These are phyloP conservation scores for Wiebesia pumilae DNA, from an alignment of 1,140 invertebrate species.

Conservation along the genomic window DNA sequence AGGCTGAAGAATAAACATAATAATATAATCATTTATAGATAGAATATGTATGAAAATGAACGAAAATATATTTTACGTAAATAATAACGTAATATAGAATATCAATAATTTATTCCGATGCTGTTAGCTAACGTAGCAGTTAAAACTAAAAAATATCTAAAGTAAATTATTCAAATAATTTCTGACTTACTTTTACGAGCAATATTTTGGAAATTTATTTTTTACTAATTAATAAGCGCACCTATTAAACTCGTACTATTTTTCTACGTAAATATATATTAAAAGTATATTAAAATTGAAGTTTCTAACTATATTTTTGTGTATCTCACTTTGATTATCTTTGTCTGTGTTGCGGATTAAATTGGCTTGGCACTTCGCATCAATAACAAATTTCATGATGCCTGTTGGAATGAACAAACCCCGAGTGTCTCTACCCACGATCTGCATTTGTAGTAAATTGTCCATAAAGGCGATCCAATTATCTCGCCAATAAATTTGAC, in stretches of 20 bases:
- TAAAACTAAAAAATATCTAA: too few relatives aligned
- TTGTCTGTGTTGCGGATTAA: conserved; percentile 66
- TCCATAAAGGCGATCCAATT: conserved; percentile 97
- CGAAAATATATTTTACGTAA: too few relatives aligned
- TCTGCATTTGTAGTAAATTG: conserved; percentile 91
- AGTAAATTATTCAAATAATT: too few relatives aligned
- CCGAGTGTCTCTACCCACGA: conserved; percentile 84
- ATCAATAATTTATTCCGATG: background rate
- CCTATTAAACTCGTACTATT: too few relatives aligned
- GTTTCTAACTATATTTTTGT: background rate
- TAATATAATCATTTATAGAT: too few relatives aligned
- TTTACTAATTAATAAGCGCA: too few relatives aligned
- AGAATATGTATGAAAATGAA: too few relatives aligned
- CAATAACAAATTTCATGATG: conserved; percentile 86
- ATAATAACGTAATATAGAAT: background rate
- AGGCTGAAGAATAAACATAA: conserved; percentile 57
- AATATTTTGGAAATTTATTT: too few relatives aligned
- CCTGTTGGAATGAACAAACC: conserved; percentile 89
- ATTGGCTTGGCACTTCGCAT: conserved; percentile 81
- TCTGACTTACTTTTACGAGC: too few relatives aligned
- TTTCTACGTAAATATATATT: too few relatives aligned
- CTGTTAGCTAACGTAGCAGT: background rate
- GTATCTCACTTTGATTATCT: conserved; percentile 60
- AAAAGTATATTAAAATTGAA: too few relatives aligned
- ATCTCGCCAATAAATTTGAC: conserved; percentile 81